Percentiles rank a stretch among this genome's conserved stretches.
These are phyloP conservation scores for Choristoneura fumiferana DNA, from an alignment of 1,140 invertebrate genomes.

Conservation along the genomic window DNA sequence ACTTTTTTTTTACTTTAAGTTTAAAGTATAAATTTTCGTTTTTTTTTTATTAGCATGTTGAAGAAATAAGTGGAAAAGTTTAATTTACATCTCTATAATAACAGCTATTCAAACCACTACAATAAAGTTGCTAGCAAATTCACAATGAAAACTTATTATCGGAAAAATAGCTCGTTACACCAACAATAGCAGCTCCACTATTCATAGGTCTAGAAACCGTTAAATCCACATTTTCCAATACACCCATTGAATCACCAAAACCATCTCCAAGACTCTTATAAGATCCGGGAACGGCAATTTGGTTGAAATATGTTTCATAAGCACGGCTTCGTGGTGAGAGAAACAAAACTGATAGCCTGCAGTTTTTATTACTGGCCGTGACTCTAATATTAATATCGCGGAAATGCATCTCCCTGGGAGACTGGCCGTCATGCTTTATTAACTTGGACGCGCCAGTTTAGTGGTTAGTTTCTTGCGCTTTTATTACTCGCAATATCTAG, in stretches of 20 bases:
- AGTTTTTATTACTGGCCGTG: constrained; percentile 26
- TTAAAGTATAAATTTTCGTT: no score
- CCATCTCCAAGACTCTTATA: constrained; percentile 21
- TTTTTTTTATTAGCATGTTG: no score
- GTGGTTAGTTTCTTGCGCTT: no score
- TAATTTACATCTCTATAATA: neutral
- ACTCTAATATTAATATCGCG: neutral
- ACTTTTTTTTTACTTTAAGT: no score
- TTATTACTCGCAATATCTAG: no score
- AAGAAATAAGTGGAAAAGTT: no score
- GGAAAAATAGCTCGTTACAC: constrained; percentile 12
- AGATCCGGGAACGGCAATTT: constrained; percentile 30
- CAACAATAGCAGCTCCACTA: constrained; percentile 5
- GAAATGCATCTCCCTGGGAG: no score
- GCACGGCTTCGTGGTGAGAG: constrained; percentile 27
- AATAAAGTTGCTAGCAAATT: neutral
- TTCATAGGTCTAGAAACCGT: constrained; percentile 14
- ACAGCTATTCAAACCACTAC: neutral
- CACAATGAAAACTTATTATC: constrained; percentile 18
- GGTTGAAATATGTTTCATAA: constrained; percentile 41
- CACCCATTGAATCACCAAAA: neutral
- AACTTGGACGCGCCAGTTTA: no score
- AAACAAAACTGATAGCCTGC: constrained; percentile 31
- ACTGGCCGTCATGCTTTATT: no score
- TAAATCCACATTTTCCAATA: constrained; percentile 13